Evolutionary conservation across 30 jellyfish, hydroid and myxozoan species (phyloP), one percentile per base, ranked within the genome.

Genomic region (Hydractinia echinata): DNA sequence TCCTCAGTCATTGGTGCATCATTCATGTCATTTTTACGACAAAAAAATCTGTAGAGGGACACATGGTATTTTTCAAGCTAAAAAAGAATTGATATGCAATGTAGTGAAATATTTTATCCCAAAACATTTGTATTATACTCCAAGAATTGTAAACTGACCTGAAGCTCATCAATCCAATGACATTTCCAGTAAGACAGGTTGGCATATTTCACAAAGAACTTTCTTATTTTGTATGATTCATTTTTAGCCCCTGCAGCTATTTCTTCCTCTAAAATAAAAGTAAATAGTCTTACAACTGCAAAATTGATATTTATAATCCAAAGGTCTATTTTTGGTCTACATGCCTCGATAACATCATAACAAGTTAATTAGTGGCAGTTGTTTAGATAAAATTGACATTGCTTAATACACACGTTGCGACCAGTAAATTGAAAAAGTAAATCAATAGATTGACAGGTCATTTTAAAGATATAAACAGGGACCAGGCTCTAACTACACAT

Each of bases 91-190:
- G 21, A 13, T 0, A 58, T 11, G 18, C 69, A 0, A 11, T 58
- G 15, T 30, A 30, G 44, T 30, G 44, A 30, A 30, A 30, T 30
- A 30, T 30, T 30, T 30, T 30, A 30, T 30, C 44, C 1, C 44
- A 30, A 30, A 30, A 30, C 1, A 30, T 30, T 1, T 30, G 44
- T 30, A 30, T 30, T 30, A 30, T 30, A 30, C 44, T 30, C 44
- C 44, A 30, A 30, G 44, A 30, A 30, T 30, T 30, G 44, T 30
- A 30, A 30, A 64, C 89, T 19, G 6, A 92, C 96, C 95, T 92
- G 98, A 51, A 92, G 82, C 82, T 92, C 98, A 69, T 92, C 98
- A 77, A 92, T 87, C 98, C 98, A 92, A 54, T 87, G 89, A 68
- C 96, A 87, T 55, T 85, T 81, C 98, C 98, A 92, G 76, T 86